Conservation (phyloP, 2,113 vertebrate genomes). For the Clarias batrachus region DNA sequence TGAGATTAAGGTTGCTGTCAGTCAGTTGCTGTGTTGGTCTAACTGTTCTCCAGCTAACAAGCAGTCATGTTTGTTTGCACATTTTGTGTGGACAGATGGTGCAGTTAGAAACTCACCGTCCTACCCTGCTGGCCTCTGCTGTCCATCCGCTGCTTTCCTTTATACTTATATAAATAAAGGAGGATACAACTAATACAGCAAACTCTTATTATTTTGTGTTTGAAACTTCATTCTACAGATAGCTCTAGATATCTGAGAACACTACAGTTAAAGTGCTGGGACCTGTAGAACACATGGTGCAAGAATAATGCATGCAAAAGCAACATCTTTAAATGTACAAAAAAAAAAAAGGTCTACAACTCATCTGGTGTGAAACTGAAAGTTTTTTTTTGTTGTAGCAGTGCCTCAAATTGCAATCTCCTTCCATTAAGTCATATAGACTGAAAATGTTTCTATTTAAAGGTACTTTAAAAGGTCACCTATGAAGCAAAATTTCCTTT, state of each 20-base stretch:
- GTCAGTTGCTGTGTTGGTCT: background rate
- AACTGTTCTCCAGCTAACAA: slow-evolving; percentile 1
- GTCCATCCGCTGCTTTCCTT: background rate
- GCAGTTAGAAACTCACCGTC: slow-evolving; percentile 45
- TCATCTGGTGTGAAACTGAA: too few relatives aligned
- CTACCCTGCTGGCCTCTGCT: slow-evolving; percentile 12
- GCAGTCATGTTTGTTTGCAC: slow-evolving; percentile 25
- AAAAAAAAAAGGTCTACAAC: too few relatives aligned
- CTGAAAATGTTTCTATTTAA: too few relatives aligned
- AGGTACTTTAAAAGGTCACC: too few relatives aligned
- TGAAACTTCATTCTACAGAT: background rate
- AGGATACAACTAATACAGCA: background rate
- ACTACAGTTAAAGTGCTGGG: too few relatives aligned
- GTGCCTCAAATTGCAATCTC: too few relatives aligned
- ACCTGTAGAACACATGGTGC: background rate
- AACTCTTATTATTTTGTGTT: background rate
- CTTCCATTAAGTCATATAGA: too few relatives aligned
- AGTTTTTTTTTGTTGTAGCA: too few relatives aligned
- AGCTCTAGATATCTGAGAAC: too few relatives aligned
- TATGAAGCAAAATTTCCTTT: too few relatives aligned
- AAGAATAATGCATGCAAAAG: too few relatives aligned
- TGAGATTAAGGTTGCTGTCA: slow-evolving; percentile 37
- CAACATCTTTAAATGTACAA: too few relatives aligned
- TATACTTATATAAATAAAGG: background rate
- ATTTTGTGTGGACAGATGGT: slow-evolving; percentile 36